phyloP scores from a whole-genome alignment of 2,113 vertebrate species.

The Lamprotornis superbus region DNA sequence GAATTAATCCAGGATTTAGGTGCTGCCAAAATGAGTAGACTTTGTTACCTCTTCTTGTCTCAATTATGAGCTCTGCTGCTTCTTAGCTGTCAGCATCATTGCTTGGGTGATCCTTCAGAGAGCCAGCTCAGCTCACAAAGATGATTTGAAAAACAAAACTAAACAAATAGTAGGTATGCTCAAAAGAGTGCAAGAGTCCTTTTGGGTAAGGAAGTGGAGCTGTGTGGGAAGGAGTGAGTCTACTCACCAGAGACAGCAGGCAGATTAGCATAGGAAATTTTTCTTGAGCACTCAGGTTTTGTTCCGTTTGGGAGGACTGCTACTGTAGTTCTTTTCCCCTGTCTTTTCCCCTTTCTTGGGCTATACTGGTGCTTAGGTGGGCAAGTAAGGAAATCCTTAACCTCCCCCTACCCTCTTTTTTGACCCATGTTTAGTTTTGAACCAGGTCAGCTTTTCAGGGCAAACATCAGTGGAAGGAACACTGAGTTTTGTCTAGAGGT shows the following conservation, averaged over 20 bases:
- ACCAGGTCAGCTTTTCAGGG: background rate
- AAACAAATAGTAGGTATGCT: background rate
- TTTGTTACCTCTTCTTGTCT: background rate
- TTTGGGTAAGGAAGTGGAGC: background rate
- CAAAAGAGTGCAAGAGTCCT: background rate
- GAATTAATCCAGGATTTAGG: background rate
- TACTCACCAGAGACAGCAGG: background rate
- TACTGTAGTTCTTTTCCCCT: background rate
- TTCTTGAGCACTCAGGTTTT: background rate
- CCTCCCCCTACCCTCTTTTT: accelerated
- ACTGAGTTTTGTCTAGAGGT: background rate
- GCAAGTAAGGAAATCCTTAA: background rate
- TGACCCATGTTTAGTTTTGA: background rate
- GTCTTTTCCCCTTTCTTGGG: background rate
- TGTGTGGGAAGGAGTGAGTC: background rate
- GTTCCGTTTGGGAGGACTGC: background rate
- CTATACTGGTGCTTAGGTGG: background rate
- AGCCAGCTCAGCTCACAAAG: background rate
- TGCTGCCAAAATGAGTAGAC: background rate
- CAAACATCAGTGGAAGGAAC: background rate
- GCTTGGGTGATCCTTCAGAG: background rate
- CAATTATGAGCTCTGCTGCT: background rate
- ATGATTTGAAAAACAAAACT: background rate
- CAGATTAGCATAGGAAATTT: background rate
- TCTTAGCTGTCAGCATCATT: background rate